A percentile compares a stretch with the other conserved stretches of the same genome.
Conservation (phyloP, 1,140 invertebrate species). For the Drosophila repletoides region DNA sequence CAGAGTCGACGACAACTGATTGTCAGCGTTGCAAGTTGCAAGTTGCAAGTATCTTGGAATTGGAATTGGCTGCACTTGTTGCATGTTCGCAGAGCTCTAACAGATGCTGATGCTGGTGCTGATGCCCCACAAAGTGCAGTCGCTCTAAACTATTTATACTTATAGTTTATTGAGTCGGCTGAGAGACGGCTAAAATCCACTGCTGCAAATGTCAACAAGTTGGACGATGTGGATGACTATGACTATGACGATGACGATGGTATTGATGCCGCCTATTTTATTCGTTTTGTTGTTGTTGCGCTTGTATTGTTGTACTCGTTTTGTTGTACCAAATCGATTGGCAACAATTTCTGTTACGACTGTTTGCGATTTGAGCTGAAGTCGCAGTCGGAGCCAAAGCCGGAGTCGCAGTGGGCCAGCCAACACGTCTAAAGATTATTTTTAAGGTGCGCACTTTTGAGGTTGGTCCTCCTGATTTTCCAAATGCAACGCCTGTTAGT, state of each 20-base stretch:
- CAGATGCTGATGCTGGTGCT: constrained; percentile 46
- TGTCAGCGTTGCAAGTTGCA: constrained; percentile 21
- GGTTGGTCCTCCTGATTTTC: constrained; percentile 78
- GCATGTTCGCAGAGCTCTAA: constrained; percentile 30
- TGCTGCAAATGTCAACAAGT: constrained; percentile 79
- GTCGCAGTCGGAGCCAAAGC: constrained; percentile 42
- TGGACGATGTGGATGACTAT: constrained; percentile 19
- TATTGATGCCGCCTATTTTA: constrained; percentile 47
- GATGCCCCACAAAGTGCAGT: constrained; percentile 63
- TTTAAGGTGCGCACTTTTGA: constrained; percentile 80
- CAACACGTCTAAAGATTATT: constrained; percentile 77
- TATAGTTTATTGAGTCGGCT: constrained; percentile 66
- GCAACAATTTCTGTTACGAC: constrained; percentile 64
- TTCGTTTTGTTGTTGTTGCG: constrained; percentile 56
- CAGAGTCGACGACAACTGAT: constrained; percentile 40
- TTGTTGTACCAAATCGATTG: constrained; percentile 66
- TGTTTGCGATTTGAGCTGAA: constrained; percentile 62
- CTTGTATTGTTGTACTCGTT: constrained; percentile 19
- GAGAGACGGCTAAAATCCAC: constrained; percentile 35
- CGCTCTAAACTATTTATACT: constrained; percentile 68
- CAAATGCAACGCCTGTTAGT: constrained; percentile 79
- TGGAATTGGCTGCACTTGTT: constrained; percentile 65
- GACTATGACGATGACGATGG: constrained; percentile 58
- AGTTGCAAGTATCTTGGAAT: constrained; percentile 16
- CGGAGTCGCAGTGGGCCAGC: constrained; percentile 35